Base-by-base conservation (phyloP, 53 echinoderm and acorn worm genomes). In the Henricia sp. region DNA sequence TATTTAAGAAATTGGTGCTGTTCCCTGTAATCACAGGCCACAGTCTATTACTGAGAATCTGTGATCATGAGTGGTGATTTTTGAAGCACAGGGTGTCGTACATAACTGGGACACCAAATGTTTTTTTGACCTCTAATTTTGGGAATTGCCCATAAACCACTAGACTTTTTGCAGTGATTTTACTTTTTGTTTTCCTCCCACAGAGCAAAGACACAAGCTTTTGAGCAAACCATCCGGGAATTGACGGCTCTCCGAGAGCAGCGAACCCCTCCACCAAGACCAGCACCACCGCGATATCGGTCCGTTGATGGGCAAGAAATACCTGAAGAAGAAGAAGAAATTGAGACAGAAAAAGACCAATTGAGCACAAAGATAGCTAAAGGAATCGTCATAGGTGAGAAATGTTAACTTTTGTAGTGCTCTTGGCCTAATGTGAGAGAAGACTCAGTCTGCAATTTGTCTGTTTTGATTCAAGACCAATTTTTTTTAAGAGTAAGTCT, bases 291-390 rank as follows among this genome's bases (percentile, higher is more conserved):
- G 6, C 53, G 77, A 25, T 44, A 57, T 9, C 86, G 82, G 32
- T 29, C 30, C 16, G 78, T 27, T 5, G 88, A 83, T 34, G 76
- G 51, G 25, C 84, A 71, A 14, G 87, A 82, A 34, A 40, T 35
- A 2, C 71, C 62, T 30, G 86, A 86, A 20, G 86, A 89, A 34
- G 65, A 38, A 9, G 78, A 84, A 37, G 82, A 68, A 1, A 82
- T 34, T 12, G 51, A 30, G 25, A 36, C 75, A 25, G 74, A 66
- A 29, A 50, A 37, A 27, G 51, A 67, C 19, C 50, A 82, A 35
- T 57, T 92, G 37, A 83, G 92, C 74, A 90, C 75, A 21, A 92
- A 83, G 67, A 90, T 95, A 60, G 90, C 95, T 16, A 95, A 92
- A 59, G 95, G 95, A 38, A 87, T 95, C 62, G 70, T 62, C 28